Evolutionary conservation across 2,888 invertebrate species (phyloP).

Genomic region (Hyposoter didymator): DNA sequence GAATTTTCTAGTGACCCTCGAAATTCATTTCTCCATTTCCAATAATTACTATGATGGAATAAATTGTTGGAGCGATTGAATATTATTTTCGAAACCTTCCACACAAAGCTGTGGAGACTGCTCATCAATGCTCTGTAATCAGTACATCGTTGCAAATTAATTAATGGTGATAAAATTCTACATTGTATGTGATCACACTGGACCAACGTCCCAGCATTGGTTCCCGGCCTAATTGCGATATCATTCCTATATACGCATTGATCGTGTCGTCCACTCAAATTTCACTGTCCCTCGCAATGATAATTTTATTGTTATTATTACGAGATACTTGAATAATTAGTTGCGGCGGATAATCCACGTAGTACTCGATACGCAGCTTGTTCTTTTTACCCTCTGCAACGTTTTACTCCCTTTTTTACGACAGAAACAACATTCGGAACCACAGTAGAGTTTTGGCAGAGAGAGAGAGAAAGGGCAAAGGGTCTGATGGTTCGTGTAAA

Average conservation of each 20-base stretch:
- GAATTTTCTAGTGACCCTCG: neutral
- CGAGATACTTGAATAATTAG: conserved; percentile 38
- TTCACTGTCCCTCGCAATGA: conserved; percentile 13
- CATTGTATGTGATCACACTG: neutral
- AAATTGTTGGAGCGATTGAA: too few species aligned
- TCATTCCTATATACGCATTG: neutral
- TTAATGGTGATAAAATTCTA: too few species aligned
- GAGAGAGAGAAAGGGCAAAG: conserved; percentile 15
- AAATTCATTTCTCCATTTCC: neutral
- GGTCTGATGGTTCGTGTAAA: conserved; percentile 64
- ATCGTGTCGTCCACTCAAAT: conserved; percentile 19
- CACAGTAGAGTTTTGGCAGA: conserved; percentile 36
- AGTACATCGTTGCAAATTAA: too few species aligned
- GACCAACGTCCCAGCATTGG: neutral
- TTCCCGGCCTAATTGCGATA: conserved; percentile 24
- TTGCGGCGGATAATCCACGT: conserved; percentile 16
- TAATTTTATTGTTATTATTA: conserved; percentile 49
- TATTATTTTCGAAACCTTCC: too few species aligned
- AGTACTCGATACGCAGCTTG: conserved; percentile 5
- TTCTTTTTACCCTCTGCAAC: neutral
- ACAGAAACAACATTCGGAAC: conserved; percentile 5
- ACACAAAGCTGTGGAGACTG: too few species aligned
- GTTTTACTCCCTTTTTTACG: conserved; percentile 40
- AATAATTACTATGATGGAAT: neutral
- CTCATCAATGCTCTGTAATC: too few species aligned